Conservation (phyloP, 2,888 invertebrate species). For the Caradrina kadenii region DNA sequence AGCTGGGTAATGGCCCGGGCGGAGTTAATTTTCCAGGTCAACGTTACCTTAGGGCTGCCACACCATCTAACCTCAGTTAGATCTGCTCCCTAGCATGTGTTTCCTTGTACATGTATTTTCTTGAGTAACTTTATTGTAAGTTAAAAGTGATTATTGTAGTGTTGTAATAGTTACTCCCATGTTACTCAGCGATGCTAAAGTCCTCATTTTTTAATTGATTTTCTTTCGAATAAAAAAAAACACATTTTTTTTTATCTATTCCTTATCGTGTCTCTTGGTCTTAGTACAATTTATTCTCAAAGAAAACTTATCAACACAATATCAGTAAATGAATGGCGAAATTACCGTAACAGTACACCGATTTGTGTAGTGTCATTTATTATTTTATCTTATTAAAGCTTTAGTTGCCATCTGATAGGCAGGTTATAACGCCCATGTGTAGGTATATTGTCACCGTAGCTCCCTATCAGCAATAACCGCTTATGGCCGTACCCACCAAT, state of each 20-base stretch:
- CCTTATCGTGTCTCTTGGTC: not conserved
- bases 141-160: conserved; percentile 39
- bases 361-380: not conserved
- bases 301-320: too few species aligned
- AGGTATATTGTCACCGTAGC: conserved; percentile 41
- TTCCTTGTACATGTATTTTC: conserved; percentile 25
- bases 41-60: conserved; percentile 77
- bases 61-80: conserved; percentile 63
- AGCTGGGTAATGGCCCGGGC: conserved; percentile 74
- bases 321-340: too few species aligned
- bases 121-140: conserved; percentile 48
- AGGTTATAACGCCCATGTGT: not conserved
- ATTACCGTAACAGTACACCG: too few species aligned
- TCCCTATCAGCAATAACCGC: conserved; percentile 46
- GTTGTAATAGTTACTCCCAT: conserved; percentile 10
- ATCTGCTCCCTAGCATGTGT: conserved; percentile 40
- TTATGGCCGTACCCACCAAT: conserved; percentile 43
- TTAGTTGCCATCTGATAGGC: not conserved
- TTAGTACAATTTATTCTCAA: too few species aligned
- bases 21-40: conserved; percentile 85
- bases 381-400: not conserved
- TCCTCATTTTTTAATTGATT: too few species aligned
- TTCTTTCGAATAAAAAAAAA: too few species aligned
- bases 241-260: not conserved
- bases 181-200: too few species aligned